Evolutionary conservation across 2,888 invertebrate species (phyloP), one percentile per base, ranked within the genome.

Genomic region (Sarcophaga caerulescens): DNA sequence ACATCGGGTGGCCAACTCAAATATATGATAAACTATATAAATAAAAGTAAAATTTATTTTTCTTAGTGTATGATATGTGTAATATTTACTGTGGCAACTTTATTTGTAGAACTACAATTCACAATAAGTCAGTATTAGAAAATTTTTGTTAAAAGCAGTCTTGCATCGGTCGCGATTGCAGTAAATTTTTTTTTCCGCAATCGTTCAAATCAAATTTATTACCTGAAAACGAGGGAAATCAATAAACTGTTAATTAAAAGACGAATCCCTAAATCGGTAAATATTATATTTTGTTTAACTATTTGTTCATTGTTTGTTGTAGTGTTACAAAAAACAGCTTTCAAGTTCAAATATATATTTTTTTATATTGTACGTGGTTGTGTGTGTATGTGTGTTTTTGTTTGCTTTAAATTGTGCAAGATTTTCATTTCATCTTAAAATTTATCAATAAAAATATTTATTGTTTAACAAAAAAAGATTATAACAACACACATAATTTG

Each of bases 141-240:
- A 25, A 25, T 4, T 60, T n/a, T 63, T 23, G 21, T 23, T 25
- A 25, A 63, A n/a, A 8, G 21, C n/a, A 25, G 63, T 84, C 59
- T 57, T 45, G 65, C 65, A 65, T 76, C 70, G 25, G 66, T n/a
- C 25, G 63, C 17, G 65, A 3, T 25, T 73, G 66, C 44, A 81
- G n/a, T 21, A 65, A 60, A 63, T 57, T 71, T 59, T 17, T 17
- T 44, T 77, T 77, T 68, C 68, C 25, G 35, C 21, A 52, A 44
- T 14, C 17, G 21, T 52, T 45, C n/a, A 57, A 62, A 44, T 11
- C 14, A 57, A 81, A 76, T 11, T 45, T 14, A 59, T 47, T 60
- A 66, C 35, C 71, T 59, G 17, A 73, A 52, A 77, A 71, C 71
- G 76, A 71, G 77, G 12, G 47, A 85, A 85, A 85, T 85, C 73